Evolutionary conservation across 2,797 vertebrate genomes (phyloP).

Genomic region (Crax fasciolata): DNA sequence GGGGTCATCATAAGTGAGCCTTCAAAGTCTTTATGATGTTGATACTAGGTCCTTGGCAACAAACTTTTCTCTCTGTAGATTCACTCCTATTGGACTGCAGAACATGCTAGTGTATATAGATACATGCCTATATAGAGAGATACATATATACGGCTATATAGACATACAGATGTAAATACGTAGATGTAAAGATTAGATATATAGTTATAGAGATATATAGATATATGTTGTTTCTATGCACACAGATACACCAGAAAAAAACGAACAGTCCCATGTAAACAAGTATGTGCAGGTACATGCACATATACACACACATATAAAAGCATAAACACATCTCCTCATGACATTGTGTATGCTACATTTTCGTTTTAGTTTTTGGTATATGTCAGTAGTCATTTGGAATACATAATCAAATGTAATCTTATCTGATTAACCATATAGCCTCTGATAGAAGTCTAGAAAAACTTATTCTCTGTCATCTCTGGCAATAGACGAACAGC

Average conservation of each 20-base stretch:
- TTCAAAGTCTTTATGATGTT: not conserved
- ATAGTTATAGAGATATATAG: no score
- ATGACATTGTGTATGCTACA: not conserved
- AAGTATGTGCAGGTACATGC: not conserved
- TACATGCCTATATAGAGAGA: no score
- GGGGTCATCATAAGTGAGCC: not conserved
- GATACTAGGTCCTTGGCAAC: not conserved
- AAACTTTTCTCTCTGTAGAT: not conserved
- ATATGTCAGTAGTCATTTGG: not conserved
- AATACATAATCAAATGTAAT: not conserved
- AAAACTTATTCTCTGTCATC: not conserved
- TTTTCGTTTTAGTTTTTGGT: not conserved
- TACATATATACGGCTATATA: no score
- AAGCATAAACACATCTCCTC: not conserved
- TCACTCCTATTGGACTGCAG: not conserved
- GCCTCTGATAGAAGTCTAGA: not conserved
- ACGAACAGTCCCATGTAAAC: not conserved
- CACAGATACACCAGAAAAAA: not conserved
- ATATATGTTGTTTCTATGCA: not conserved
- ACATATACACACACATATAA: not conserved
- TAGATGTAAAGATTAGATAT: no score
- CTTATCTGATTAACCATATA: not conserved
- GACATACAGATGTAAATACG: no score
- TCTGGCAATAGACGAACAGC: not conserved
- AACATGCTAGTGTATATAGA: not conserved